Base-by-base conservation (phyloP, 2,888 invertebrate genomes). In the Ochropleura leucogaster region DNA sequence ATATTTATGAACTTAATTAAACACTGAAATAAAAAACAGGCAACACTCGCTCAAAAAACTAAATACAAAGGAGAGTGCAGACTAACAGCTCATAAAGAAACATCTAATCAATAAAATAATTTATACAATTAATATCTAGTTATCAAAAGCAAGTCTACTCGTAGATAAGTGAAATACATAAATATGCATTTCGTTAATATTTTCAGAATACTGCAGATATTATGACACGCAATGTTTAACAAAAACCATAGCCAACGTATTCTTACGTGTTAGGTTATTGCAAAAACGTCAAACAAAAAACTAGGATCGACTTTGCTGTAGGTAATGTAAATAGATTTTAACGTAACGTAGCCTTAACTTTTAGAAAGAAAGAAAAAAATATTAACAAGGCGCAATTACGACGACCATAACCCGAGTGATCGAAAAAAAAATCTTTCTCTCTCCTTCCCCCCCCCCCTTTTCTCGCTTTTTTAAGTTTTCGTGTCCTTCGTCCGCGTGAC, bases 241-340 rank as follows among this genome's bases (percentile, higher is more conserved):
- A 68, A 74, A 79, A 68, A 81, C 59, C 49, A 68, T 59, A 66
- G n/a, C 40, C 20, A 55, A 47, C 53, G 4, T 60, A 40, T 44
- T 57, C 30, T 30, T 30, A 30, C 73, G 47, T 68, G 47, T 64
- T 42, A 42, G 6, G n/a, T 46, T 65, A 59, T 40, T 46, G 12
- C 40, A 83, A 80, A 55, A 83, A 81, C 44, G 2, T 55, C 44
- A 16, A 40, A 55, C n/a, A 74, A 83, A 83, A 81, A 81, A 40
- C 9, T 40, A 30, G 44, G 10, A 65, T 71, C 42, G 53, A 40
- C 51, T 12, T 40, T 20, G 51, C 66, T 64, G 40, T 68, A 14
- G 51, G 3, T 69, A 66, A 72, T 65, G 42, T 30, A 67, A 66
- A 63, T 62, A 57, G 68, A 68, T 60, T 66, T 47, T 68, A 40